Base-by-base conservation (phyloP, 2,113 vertebrate species). In the Pterocles burchelli region DNA sequence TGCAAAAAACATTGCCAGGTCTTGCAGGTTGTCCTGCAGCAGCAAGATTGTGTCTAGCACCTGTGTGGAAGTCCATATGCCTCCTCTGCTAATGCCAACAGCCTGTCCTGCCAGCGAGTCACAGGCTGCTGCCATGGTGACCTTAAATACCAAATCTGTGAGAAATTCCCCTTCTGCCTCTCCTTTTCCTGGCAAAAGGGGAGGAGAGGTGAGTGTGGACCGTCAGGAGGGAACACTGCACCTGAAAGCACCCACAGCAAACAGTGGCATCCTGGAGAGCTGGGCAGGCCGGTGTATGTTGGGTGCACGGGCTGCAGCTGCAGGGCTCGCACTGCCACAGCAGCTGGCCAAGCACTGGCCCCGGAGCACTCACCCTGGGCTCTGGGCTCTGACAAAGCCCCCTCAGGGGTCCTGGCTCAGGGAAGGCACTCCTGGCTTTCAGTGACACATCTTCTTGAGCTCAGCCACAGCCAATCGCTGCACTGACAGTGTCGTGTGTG, bases 211-310 rank as follows among this genome's bases (percentile, higher is more conserved):
- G 26, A 58, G 26, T 46, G 28, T 0, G 2, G 48, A 75, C 13
- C 0, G 0, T 25, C 45, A 89, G 34, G 34, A 67, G 26, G 12
- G n/a, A 81, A 17, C 18, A 54, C 16, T 29, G 31, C 43, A 45
- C 61, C 38, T 63, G 43, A 46, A 90, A 85, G 43, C 16, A 70
- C 21, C 19, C 51, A 17, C 12, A 46, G 29, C 24, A 78, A 48
- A 46, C 2, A 17, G 21, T 59, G 72, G 19, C 38, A 77, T 9
- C 11, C n/a, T 46, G 26, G n/a, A 71, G 48, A 67, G 26, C 46
- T 26, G n/a, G 49, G 41, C 38, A 49, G 57, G 36, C 18, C 29
- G 1, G 1, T 10, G 38, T 67, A n/a, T 0, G 0, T 17, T 41
- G 52, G 24, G 43, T 7, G 52, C 20, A 19, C 0, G 1, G 46